These are phyloP conservation scores for Conus betulinus DNA, from an alignment of 1,140 invertebrate species.

Conservation along the genomic window DNA sequence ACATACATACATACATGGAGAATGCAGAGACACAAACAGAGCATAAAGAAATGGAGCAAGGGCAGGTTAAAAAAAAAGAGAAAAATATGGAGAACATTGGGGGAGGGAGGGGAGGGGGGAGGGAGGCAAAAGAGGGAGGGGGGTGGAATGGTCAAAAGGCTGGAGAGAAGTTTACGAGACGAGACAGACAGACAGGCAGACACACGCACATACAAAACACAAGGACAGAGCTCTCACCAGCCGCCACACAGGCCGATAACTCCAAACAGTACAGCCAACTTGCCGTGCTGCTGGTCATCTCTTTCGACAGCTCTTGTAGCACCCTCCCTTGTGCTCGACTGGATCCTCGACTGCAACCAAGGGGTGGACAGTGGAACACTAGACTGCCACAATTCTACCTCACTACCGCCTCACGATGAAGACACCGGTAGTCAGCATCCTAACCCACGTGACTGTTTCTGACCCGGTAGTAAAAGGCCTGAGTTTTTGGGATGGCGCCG, in stretches of 20 bases:
- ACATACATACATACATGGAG: no score
- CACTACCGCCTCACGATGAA: background rate
- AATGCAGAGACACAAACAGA: no score
- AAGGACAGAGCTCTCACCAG: slow-evolving; percentile 47
- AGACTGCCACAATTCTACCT: background rate
- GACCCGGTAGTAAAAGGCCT: no score
- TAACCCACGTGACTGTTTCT: no score
- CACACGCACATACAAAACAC: background rate
- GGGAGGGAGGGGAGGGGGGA: no score
- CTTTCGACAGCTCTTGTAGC: slow-evolving; percentile 80
- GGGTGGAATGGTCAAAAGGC: no score
- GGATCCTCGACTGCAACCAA: slow-evolving; percentile 79
- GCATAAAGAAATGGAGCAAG: no score
- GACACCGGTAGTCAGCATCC: background rate
- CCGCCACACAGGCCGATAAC: slow-evolving; percentile 79
- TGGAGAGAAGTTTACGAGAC: no score
- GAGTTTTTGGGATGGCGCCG: no score
- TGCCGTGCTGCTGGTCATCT: slow-evolving; percentile 78
- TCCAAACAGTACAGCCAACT: slow-evolving; percentile 80
- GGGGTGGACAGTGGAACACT: background rate
- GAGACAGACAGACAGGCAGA: background rate
- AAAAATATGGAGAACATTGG: no score
- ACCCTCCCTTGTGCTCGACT: slow-evolving; percentile 81
- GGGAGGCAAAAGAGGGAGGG: no score
- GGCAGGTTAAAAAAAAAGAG: no score